Conservation (phyloP, 92 coral and sea anemone genomes). For the Phymanthus crucifer region DNA sequence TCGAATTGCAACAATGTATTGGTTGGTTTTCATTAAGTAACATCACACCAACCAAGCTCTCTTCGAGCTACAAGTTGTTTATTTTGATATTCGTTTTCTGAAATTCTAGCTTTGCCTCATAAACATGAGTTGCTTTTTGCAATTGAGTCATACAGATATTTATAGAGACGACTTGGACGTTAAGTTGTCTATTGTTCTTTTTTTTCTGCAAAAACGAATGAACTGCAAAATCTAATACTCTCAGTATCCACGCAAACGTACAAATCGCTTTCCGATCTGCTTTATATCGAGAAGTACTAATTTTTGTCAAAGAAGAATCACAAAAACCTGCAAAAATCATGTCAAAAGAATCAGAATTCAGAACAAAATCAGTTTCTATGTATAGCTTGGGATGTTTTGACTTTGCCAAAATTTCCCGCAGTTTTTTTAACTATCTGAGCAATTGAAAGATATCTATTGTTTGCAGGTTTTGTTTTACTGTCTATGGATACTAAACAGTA, state of each 20-base stretch:
- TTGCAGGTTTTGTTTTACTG: too few relatives aligned
- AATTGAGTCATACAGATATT: background rate
- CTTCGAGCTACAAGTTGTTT: background rate
- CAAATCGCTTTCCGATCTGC: background rate
- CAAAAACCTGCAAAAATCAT: background rate
- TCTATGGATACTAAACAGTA: too few relatives aligned
- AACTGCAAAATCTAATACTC: background rate
- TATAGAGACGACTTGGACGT: background rate
- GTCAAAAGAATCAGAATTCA: background rate
- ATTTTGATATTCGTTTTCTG: background rate
- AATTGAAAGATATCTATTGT: background rate
- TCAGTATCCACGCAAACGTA: background rate
- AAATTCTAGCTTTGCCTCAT: background rate
- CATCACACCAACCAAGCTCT: background rate
- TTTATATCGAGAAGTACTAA: background rate
- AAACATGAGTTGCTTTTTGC: background rate
- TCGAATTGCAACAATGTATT: background rate
- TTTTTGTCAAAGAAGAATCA: background rate
- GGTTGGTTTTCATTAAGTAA: background rate
- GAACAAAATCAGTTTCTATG: background rate
- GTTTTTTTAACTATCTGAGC: background rate
- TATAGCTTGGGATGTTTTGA: background rate
- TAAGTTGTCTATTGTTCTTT: background rate
- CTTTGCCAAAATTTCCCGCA: background rate
- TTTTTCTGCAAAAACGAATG: too few relatives aligned